Conservation (phyloP, 2,113 vertebrate species). For the Lamprotornis superbus region DNA sequence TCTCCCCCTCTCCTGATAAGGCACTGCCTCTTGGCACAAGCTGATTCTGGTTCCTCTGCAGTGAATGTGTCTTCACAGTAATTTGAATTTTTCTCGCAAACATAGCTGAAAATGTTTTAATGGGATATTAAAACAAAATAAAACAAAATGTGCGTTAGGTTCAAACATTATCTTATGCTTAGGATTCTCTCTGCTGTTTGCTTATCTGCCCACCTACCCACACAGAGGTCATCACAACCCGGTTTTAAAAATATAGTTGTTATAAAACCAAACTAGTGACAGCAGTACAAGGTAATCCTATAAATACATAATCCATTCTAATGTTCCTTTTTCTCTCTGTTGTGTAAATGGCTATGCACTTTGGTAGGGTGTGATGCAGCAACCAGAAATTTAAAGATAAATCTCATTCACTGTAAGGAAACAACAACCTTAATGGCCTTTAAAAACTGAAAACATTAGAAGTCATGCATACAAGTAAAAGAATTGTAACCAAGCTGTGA, state of each 20-base stretch:
- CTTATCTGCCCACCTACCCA: background rate
- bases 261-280: constrained; percentile 9
- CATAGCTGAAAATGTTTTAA: background rate
- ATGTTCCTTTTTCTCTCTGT: background rate
- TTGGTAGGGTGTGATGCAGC: background rate
- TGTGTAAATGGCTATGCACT: background rate
- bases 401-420: background rate
- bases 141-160: background rate
- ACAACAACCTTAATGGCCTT: background rate
- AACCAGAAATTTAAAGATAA: background rate
- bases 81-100: background rate
- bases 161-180: background rate
- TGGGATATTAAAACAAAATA: background rate
- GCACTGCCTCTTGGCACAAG: background rate
- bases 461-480: background rate
- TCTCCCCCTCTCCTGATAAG: background rate
- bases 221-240: background rate
- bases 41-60: background rate
- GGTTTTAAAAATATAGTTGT: constrained; percentile 22
- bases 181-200: background rate
- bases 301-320: constrained; percentile 32
- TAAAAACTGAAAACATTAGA: background rate
- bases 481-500: background rate
- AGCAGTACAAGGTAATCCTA: constrained; percentile 17
- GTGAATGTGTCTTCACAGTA: background rate